Conservation (phyloP, 2,888 invertebrate genomes). For the Coecobrya sp. region DNA sequence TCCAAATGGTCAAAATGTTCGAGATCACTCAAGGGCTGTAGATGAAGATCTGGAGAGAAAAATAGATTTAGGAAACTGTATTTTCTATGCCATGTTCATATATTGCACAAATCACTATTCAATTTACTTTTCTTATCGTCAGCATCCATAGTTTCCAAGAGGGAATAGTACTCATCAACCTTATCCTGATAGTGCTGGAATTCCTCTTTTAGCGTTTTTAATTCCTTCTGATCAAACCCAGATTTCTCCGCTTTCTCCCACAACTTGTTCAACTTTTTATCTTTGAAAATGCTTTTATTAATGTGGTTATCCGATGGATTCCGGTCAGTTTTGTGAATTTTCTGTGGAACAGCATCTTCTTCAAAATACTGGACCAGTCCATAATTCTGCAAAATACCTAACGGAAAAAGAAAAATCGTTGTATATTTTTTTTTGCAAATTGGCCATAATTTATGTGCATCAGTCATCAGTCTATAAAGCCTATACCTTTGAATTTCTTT, state of each 20-base stretch:
- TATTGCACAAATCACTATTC: no score
- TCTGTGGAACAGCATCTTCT: constrained; percentile 90
- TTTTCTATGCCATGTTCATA: no score
- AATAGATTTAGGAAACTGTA: neutral
- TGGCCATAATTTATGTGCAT: no score
- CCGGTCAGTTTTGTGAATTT: constrained; percentile 89
- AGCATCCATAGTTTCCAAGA: constrained; percentile 92
- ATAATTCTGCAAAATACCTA: constrained; percentile 93
- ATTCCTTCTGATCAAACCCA: constrained; percentile 91
- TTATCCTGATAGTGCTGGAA: constrained; percentile 97
- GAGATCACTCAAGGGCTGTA: constrained; percentile 74
- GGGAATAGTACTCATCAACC: constrained; percentile 95
- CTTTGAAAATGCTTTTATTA: constrained; percentile 93
- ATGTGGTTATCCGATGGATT: constrained; percentile 89
- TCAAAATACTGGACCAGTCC: constrained; percentile 94
- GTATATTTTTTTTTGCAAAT: no score
- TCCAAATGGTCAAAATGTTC: constrained; percentile 82
- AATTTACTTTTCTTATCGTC: constrained; percentile 87
- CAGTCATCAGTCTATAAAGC: no score
- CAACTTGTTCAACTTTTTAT: constrained; percentile 95
- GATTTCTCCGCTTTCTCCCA: constrained; percentile 97
- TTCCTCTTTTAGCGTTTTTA: constrained; percentile 95
- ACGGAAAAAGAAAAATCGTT: no score
- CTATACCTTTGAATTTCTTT: constrained; percentile 92
- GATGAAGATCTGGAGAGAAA: constrained; percentile 63